Conservation (phyloP, 2,113 vertebrate species). For the Anhinga anhinga region DNA sequence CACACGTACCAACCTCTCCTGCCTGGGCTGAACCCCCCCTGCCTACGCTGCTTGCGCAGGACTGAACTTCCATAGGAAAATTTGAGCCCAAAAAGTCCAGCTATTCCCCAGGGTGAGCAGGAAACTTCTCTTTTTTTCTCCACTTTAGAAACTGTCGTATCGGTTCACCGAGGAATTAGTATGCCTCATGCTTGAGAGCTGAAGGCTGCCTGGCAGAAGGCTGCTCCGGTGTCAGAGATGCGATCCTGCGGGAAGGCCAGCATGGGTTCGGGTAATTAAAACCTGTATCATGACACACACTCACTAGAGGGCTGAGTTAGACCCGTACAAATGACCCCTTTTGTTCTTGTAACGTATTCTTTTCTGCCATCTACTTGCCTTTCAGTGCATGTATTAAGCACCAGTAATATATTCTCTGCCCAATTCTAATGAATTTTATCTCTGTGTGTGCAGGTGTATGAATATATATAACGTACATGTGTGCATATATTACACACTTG, state of each 20-base stretch:
- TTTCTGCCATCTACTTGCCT: background rate
- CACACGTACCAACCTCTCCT: background rate
- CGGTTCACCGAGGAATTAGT: background rate
- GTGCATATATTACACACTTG: background rate
- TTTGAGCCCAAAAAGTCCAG: background rate
- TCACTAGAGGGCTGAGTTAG: background rate
- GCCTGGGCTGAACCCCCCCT: background rate
- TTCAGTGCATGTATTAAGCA: background rate
- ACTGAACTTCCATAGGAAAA: background rate
- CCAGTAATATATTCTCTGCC: background rate
- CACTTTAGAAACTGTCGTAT: accelerated
- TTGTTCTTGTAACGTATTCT: background rate
- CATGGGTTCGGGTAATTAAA: background rate
- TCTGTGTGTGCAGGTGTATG: background rate
- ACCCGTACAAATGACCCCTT: background rate
- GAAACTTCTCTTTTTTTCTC: background rate
- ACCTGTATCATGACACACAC: background rate
- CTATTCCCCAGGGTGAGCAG: background rate
- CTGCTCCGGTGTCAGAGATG: background rate
- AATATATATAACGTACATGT: accelerated
- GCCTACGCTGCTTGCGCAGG: accelerated
- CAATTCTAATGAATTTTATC: background rate
- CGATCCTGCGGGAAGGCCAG: background rate
- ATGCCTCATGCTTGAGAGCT: background rate
- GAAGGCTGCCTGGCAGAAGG: background rate